Percentiles rank a stretch among this genome's conserved stretches.
These are phyloP conservation scores for Phrynocephalus guinanensis DNA, from an alignment of 2,797 vertebrate genomes.

Conservation along the genomic window DNA sequence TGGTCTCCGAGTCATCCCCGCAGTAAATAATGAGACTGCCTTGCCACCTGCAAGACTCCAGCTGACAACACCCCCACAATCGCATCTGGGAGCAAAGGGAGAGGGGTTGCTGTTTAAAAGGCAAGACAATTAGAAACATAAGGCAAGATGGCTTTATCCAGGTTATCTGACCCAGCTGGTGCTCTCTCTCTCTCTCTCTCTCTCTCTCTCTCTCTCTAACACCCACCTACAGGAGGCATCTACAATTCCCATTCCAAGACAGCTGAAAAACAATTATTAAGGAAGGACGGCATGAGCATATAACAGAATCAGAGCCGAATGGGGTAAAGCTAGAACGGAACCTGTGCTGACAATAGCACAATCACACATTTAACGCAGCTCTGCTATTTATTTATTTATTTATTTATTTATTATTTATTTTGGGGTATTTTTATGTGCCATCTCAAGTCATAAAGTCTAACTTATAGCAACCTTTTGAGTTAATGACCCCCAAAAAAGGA, in stretches of 20 bases:
- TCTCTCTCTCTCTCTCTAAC: no score
- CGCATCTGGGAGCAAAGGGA: conserved; percentile 75
- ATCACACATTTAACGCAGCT: no score
- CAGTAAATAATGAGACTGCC: conserved; percentile 72
- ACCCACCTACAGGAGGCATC: neutral
- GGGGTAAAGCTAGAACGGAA: no score
- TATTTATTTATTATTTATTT: no score
- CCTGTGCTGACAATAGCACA: no score
- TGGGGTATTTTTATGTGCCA: neutral
- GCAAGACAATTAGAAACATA: conserved; percentile 64
- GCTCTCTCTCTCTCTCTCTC: no score
- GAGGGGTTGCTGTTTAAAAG: conserved; percentile 66
- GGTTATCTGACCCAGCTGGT: no score
- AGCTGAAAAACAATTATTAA: neutral
- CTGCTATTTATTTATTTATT: neutral
- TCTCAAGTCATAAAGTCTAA: neutral
- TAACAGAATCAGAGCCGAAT: neutral
- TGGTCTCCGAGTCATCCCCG: conserved; percentile 72
- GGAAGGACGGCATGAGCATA: neutral
- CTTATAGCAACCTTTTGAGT: neutral
- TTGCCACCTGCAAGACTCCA: conserved; percentile 74
- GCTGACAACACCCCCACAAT: conserved; percentile 69
- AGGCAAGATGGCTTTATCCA: conserved; percentile 69
- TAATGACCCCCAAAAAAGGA: neutral
- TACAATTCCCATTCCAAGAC: neutral